Conservation (phyloP, 2,888 invertebrate genomes). For the Athrips mouffetella region DNA sequence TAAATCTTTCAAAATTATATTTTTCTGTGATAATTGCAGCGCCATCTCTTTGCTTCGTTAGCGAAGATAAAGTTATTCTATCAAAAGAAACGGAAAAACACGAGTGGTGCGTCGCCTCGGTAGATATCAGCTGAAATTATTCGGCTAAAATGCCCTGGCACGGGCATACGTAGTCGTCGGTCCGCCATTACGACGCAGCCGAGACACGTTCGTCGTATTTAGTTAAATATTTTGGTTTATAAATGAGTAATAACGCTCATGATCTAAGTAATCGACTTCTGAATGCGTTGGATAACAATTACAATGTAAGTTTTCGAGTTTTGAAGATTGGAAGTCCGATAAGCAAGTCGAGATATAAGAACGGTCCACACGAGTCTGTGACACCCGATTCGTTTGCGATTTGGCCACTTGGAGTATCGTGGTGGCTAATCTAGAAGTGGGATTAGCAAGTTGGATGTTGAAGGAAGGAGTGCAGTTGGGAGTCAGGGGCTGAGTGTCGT, state of each 20-base stretch:
- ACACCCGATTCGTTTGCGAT: conserved; percentile 71
- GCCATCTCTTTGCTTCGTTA: conserved; percentile 48
- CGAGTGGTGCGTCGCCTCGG: conserved; percentile 76
- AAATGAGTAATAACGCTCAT: conserved; percentile 90
- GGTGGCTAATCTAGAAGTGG: conserved; percentile 42
- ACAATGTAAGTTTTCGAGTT: conserved; percentile 93
- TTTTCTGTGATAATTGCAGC: not conserved
- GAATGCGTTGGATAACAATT: conserved; percentile 97
- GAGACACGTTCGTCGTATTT: conserved; percentile 80
- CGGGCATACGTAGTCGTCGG: conserved; percentile 80
- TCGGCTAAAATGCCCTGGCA: conserved; percentile 80
- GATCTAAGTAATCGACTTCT: conserved; percentile 97
- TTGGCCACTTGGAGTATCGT: conserved; percentile 62
- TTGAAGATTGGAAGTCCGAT: conserved; percentile 62
- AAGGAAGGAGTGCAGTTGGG: conserved; percentile 37
- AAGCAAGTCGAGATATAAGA: conserved; percentile 65
- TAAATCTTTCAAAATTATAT: not conserved
- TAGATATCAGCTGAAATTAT: conserved; percentile 80
- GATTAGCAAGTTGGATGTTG: conserved; percentile 39
- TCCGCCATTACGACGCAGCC: conserved; percentile 80
- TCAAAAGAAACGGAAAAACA: conserved; percentile 79
- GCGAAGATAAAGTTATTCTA: conserved; percentile 50
- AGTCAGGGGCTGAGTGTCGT: conserved; percentile 43
- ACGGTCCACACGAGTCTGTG: conserved; percentile 74
- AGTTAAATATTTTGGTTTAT: conserved; percentile 81